Conservation (phyloP, 2,888 invertebrate species). For the Ornithoptera alexandrae region DNA sequence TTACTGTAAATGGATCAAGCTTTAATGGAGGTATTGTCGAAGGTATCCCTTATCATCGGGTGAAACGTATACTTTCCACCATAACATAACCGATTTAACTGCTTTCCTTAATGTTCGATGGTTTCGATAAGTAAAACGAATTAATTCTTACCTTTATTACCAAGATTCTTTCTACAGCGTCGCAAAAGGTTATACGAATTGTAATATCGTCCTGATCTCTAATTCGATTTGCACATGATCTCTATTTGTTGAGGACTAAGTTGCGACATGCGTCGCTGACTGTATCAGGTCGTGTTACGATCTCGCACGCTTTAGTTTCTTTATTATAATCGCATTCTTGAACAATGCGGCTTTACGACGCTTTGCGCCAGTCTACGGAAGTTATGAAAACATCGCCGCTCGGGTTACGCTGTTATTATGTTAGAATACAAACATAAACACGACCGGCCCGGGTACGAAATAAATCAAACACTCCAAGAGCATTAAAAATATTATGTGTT, state of each 20-base stretch:
- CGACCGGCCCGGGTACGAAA: constrained; percentile 31
- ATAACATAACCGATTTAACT: too few relatives aligned
- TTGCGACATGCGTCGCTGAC: constrained; percentile 38
- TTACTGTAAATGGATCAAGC: too few relatives aligned
- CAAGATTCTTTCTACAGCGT: background rate
- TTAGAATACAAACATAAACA: constrained; percentile 39
- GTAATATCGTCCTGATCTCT: background rate
- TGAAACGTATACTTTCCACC: too few relatives aligned
- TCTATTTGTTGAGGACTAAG: constrained; percentile 3
- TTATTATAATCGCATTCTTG: constrained; percentile 54
- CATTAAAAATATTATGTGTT: constrained; percentile 31
- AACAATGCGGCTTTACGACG: constrained; percentile 60
- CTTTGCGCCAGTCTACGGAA: constrained; percentile 53
- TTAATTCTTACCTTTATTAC: constrained; percentile 7
- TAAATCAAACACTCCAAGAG: constrained; percentile 37
- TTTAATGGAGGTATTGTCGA: too few relatives aligned
- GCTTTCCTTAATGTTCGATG: too few relatives aligned
- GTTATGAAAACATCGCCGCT: constrained; percentile 57
- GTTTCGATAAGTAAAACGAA: constrained; percentile 5
- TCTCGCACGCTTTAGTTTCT: constrained; percentile 45
- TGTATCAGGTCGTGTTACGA: constrained; percentile 37
- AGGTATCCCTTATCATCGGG: too few relatives aligned
- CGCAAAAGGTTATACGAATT: background rate
- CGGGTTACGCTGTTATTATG: constrained; percentile 46
- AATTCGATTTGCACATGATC: constrained; percentile 28